A percentile compares a stretch with the other conserved stretches of the same genome.
phyloP scores from a whole-genome alignment of 1,140 invertebrate genomes.

The Micrasema longulum region DNA sequence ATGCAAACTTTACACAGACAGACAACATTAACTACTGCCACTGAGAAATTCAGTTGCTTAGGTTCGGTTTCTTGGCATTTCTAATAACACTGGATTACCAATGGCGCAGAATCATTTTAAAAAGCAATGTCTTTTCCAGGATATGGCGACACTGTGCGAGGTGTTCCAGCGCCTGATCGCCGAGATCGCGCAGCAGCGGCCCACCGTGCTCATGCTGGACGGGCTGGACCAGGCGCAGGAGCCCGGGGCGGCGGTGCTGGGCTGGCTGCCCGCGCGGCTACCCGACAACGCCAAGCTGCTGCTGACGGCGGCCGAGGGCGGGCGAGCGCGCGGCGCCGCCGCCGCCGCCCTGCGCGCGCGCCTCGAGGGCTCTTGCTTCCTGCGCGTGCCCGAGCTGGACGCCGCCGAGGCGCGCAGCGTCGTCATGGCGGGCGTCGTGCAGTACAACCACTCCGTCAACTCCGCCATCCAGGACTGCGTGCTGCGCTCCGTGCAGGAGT shows the following conservation, averaged over 20 bases:
- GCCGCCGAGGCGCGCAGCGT: conserved; percentile 67
- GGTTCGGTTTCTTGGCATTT: too few species aligned
- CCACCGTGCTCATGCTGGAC: conserved; percentile 77
- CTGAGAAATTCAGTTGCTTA: too few species aligned
- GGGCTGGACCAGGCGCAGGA: conserved; percentile 76
- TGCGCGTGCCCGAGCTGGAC: conserved; percentile 65
- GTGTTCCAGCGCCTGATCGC: conserved; percentile 68
- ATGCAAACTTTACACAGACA: conserved; percentile 9
- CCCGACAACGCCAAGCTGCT: conserved; percentile 79
- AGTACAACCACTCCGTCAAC: conserved; percentile 74
- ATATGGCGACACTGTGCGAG: conserved; percentile 67
- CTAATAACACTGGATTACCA: too few species aligned
- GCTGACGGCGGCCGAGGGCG: conserved; percentile 74
- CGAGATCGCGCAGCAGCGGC: conserved; percentile 68
- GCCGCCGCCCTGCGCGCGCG: conserved; percentile 60
- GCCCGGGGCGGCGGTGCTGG: conserved; percentile 64
- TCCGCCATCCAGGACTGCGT: conserved; percentile 72
- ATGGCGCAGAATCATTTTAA: too few species aligned
- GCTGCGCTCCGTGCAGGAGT: conserved; percentile 71
- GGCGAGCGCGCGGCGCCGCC: conserved; percentile 63
- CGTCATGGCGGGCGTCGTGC: conserved; percentile 69
- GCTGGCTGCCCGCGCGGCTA: conserved; percentile 78
- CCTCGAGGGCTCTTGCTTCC: conserved; percentile 59
- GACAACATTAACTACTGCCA: too few species aligned
- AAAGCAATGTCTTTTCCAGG: too few species aligned